Percentiles rank a stretch among this genome's conserved stretches.
These are phyloP conservation scores for Xylota sylvarum DNA, from an alignment of 2,888 invertebrate genomes.

Conservation along the genomic window DNA sequence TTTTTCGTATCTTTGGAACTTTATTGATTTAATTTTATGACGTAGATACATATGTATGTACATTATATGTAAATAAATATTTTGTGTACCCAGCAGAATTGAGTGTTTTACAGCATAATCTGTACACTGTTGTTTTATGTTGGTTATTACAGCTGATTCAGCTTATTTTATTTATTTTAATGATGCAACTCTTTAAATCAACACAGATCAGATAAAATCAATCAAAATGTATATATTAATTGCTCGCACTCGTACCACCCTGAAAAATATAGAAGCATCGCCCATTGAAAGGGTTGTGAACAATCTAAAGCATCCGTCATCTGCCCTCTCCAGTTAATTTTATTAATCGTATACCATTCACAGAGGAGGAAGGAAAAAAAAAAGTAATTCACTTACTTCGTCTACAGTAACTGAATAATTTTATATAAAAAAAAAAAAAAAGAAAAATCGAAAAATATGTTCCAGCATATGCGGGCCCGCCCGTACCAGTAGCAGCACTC, in stretches of 20 bases:
- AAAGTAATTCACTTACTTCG: slow-evolving; percentile 67
- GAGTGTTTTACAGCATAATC: not conserved
- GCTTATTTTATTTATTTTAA: slow-evolving; percentile 5
- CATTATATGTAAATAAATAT: no score
- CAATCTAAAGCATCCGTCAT: slow-evolving; percentile 36
- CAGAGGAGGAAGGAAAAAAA: slow-evolving; percentile 2
- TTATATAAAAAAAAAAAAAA: slow-evolving; percentile 34
- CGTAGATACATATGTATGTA: no score
- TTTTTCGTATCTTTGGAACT: no score
- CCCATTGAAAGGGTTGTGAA: slow-evolving; percentile 48
- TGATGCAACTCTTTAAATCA: slow-evolving; percentile 19
- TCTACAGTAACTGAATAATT: slow-evolving; percentile 61
- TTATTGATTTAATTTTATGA: no score
- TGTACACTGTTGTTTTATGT: not conserved
- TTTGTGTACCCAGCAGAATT: no score
- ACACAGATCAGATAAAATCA: slow-evolving; percentile 45
- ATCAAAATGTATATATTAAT: slow-evolving; percentile 49
- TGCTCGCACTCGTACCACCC: slow-evolving; percentile 2
- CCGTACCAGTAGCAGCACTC: slow-evolving; percentile 21
- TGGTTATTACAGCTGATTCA: slow-evolving; percentile 1
- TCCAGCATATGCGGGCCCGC: slow-evolving; percentile 58
- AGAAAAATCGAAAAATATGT: slow-evolving; percentile 43
- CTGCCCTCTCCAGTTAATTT: slow-evolving; percentile 46
- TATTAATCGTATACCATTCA: slow-evolving; percentile 58
- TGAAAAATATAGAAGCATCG: slow-evolving; percentile 35